Evolutionary conservation across 2,888 invertebrate species (phyloP), one percentile per base, ranked within the genome.

Genomic region (Mesochorus sp.): DNA sequence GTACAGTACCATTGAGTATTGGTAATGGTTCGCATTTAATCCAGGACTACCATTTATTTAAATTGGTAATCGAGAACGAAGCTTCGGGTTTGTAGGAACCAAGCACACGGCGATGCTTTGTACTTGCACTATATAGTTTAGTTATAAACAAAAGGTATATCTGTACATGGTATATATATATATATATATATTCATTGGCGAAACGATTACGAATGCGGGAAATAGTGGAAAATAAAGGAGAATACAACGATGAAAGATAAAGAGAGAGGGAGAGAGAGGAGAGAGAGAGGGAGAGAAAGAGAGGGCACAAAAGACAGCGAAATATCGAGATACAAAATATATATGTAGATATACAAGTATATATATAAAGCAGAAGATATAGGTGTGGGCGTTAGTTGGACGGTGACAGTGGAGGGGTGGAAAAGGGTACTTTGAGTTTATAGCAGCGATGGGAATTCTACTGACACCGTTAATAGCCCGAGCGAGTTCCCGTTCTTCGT

Each of bases 1-100:
- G 53, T 49, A 67, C n/a, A 26, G 28, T 39, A 17, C 39, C 81
- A 82, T 81, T 81, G 79, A 80, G 84, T 84, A 86, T 85, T 81
- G 85, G 84, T 86, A 88, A 88, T 88, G 84, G 84, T 80, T 81
- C 82, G 85, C 83, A 82, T 84, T 88, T 87, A 86, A 89, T 85
- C 86, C 85, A 83, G 81, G 14, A 61, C 84, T 80, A 86, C 87
- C 85, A 85, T 88, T 89, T 88, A 86, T 88, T 86, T 85, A 87
- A 88, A 89, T 88, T 84, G 88, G 82, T 82, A 83, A 81, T 82
- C 80, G 83, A 79, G 70, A 80, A 81, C 76, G 73, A 53, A 71
- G 72, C 53, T n/a, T 19, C 49, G 44, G 53, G 51, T 10, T 49
- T 42, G 19, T 5, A n/a, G 42, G 12, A 21, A 21, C 28, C n/a